phyloP scores from a whole-genome alignment of 2,113 vertebrate genomes.

The Scopus umbretta region DNA sequence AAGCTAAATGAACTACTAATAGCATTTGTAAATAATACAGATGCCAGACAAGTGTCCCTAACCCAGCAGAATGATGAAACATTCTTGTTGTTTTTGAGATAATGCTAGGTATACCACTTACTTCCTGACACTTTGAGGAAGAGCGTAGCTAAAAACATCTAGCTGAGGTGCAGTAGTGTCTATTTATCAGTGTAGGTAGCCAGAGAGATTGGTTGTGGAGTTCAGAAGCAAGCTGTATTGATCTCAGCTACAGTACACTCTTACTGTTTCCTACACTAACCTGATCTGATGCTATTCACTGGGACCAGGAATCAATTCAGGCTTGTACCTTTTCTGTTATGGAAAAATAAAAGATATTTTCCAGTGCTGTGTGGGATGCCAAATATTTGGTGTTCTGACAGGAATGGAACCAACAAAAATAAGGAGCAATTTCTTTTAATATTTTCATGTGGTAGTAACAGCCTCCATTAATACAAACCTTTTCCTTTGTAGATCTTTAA shows the following conservation, averaged over 20 bases:
- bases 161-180: not conserved
- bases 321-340: conserved; percentile 2
- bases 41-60: not conserved
- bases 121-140: not conserved
- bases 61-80: not conserved
- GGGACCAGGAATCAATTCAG: conserved; percentile 18
- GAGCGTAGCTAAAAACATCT: not conserved
- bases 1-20: not conserved
- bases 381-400: not conserved
- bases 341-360: conserved; percentile 27
- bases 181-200: not conserved
- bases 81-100: not conserved
- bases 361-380: not conserved
- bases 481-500: not conserved
- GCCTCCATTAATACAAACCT: not conserved
- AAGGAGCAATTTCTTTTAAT: not conserved
- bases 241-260: conserved; percentile 34
- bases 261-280: conserved; percentile 43
- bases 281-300: not conserved
- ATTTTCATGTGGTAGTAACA: not conserved
- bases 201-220: not conserved
- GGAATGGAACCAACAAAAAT: not conserved
- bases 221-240: conserved; percentile 31
- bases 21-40: not conserved
- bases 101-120: not conserved